Evolutionary conservation across 1,140 invertebrate species (phyloP).

Genomic region (Megalopta genalis): DNA sequence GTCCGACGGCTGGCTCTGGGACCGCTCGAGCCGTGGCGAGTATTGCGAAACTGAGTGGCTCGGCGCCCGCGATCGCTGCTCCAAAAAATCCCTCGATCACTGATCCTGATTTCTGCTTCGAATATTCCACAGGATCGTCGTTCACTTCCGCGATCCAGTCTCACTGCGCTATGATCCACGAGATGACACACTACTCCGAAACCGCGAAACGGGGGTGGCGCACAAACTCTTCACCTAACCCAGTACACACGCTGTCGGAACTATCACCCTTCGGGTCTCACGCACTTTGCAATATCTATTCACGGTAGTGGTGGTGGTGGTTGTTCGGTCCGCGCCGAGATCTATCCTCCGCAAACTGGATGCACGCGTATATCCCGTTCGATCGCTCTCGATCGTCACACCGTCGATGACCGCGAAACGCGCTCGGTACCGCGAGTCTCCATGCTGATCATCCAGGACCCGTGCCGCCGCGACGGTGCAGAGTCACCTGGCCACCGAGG

Average conservation of each 20-base stretch:
- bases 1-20: constrained; percentile 21
- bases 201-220: background rate
- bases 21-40: background rate
- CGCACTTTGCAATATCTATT: constrained; percentile 6
- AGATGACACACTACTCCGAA: background rate
- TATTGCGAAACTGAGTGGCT: background rate
- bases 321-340: constrained; percentile 8
- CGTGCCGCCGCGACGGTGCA: constrained; percentile 5
- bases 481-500: constrained; percentile 13
- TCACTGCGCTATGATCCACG: background rate
- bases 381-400: constrained; percentile 4
- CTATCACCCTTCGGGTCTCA: background rate
- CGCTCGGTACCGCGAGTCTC: constrained; percentile 45
- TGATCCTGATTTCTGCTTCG: background rate
- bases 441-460: constrained; percentile 23
- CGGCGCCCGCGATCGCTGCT: background rate
- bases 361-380: background rate
- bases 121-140: background rate
- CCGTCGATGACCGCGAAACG: background rate
- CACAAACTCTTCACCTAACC: background rate
- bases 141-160: constrained; percentile 13
- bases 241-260: constrained; percentile 23
- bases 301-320: background rate
- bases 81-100: background rate
- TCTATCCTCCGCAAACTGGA: background rate